These are phyloP conservation scores for Brachionus angularis DNA, from an alignment of 1,140 invertebrate species.

Conservation along the genomic window DNA sequence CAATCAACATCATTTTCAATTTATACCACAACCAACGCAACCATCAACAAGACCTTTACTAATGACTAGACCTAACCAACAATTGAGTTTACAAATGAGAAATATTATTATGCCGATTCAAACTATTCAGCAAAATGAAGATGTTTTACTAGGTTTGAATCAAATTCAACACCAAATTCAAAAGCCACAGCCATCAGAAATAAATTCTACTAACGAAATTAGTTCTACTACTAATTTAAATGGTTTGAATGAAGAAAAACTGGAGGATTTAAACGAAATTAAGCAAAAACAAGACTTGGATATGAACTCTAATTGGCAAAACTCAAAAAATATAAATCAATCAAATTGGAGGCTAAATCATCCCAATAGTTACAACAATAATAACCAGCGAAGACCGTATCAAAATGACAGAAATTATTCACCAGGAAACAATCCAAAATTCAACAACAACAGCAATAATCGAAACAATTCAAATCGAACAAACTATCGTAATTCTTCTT, in stretches of 20 bases:
- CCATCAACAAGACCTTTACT: background rate
- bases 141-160: no score
- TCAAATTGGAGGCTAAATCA: conserved; percentile 9
- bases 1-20: background rate
- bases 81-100: no score
- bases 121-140: background rate
- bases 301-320: no score
- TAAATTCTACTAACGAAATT: no score
- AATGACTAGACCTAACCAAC: no score
- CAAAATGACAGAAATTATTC: background rate
- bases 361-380: background rate
- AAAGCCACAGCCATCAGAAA: background rate
- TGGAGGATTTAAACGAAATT: background rate
- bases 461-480: background rate
- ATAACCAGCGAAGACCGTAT: background rate
- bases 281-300: background rate
- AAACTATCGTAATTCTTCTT: conserved; percentile 17
- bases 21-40: background rate
- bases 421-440: no score
- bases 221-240: background rate
- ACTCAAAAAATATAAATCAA: no score
- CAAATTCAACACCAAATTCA: background rate
- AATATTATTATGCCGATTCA: conserved; percentile 12
- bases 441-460: background rate
- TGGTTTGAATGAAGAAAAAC: background rate